Evolutionary conservation across 2,113 vertebrate species (phyloP).

Genomic region (Xiphophorus hellerii): DNA sequence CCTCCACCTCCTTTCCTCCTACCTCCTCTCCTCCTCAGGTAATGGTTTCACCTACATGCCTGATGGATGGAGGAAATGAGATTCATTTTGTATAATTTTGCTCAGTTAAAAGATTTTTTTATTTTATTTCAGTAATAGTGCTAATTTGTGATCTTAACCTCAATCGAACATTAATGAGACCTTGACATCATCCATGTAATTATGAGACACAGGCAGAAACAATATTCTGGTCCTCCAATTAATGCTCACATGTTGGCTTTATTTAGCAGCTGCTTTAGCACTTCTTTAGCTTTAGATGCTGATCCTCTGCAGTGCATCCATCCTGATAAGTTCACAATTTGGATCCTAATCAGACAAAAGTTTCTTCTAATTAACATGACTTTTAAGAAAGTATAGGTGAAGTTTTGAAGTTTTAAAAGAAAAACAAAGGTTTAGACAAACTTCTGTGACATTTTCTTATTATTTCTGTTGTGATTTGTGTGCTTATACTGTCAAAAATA

Average conservation of each 20-base stretch:
- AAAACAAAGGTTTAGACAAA: background rate
- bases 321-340: conserved; percentile 10
- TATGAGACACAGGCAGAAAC: background rate
- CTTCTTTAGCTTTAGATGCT: conserved; percentile 4
- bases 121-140: conserved; percentile 1
- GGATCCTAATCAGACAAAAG: conserved; percentile 13
- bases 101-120: conserved; percentile 1
- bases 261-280: conserved; percentile 1
- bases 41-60: conserved; percentile 35
- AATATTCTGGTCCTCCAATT: conserved; percentile 1
- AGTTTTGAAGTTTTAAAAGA: background rate
- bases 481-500: background rate
- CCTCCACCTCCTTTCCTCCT: conserved; percentile 38
- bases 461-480: background rate
- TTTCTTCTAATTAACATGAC: background rate
- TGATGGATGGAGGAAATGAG: conserved; percentile 19
- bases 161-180: conserved; percentile 4
- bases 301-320: background rate
- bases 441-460: background rate
- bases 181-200: conserved; percentile 2
- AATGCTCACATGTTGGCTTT: background rate
- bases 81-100: background rate
- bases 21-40: conserved; percentile 46
- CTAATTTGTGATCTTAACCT: background rate
- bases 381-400: background rate